Percentiles rank a stretch among this genome's conserved stretches.
Conservation (phyloP, 2,797 vertebrate genomes). For the Bovichtus variegatus region DNA sequence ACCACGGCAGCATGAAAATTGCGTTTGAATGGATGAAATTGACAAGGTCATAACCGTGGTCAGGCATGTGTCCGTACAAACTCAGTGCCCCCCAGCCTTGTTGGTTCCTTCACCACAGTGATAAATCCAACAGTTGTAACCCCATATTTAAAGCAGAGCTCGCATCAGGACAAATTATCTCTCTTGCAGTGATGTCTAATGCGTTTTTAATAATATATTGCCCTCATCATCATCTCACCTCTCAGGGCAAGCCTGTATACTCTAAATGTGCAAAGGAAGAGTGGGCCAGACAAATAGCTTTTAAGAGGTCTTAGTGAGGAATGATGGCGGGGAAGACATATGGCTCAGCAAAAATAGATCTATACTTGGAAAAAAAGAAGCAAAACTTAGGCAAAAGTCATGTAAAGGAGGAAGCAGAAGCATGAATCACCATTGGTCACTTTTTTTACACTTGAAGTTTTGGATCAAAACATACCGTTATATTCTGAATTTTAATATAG, state of each 20-base stretch:
- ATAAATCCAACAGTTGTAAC: conserved; percentile 33
- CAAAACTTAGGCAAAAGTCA: conserved; percentile 19
- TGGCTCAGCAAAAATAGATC: conserved; percentile 72
- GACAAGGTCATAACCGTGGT: conserved; percentile 19
- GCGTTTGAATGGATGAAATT: conserved; percentile 30
- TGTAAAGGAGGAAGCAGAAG: conserved; percentile 6
- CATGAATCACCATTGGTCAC: conserved; percentile 16
- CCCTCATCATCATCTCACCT: conserved; percentile 78
- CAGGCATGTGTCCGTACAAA: conserved; percentile 32
- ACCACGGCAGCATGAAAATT: conserved; percentile 32
- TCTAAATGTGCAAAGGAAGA: conserved; percentile 50
- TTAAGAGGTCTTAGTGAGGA: conserved; percentile 65
- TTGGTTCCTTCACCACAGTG: background rate
- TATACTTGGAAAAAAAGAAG: conserved; percentile 11
- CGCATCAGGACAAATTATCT: conserved; percentile 45
- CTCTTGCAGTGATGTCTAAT: conserved; percentile 66
- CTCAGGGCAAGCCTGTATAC: conserved; percentile 42
- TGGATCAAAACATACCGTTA: background rate
- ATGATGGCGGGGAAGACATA: conserved; percentile 52
- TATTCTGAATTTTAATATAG: background rate
- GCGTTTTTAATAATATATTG: conserved; percentile 81
- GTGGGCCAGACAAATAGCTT: conserved; percentile 67
- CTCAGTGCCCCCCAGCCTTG: background rate
- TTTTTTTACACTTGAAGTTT: conserved; percentile 3
- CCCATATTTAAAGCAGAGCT: conserved; percentile 40